Base-by-base conservation (phyloP, 2,113 vertebrate species). In the Gallinago media region DNA sequence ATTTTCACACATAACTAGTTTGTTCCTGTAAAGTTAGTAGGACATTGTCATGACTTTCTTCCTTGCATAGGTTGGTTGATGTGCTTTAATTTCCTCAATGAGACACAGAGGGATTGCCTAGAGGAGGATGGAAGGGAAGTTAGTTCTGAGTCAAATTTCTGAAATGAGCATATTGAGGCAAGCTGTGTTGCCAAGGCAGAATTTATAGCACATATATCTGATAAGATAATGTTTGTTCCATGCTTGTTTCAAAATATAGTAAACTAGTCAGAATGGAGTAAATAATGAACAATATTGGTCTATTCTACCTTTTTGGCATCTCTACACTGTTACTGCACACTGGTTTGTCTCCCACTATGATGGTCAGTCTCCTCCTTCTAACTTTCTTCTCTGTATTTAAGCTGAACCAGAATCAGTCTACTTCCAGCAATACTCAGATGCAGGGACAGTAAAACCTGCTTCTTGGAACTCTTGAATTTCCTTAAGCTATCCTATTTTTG, bases 321-420 rank as follows among this genome's bases (percentile, higher is more conserved):
- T 0, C 3, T 47, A 4, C 6, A 2, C 15, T 36, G 5, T 58
- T 46, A n/a, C 5, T 78, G 46, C 12, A 32, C 4, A 19, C 5
- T 42, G 12, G 2, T 63, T 78, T 82, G 23, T 72, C 38, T 75
- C 25, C 14, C 15, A 19, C 13, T 52, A 23, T 9, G 36, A 52
- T 25, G 92, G 11, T 17, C 13, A 11, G 3, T 58, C 19, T 66
- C 25, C 19, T 83, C 54, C 54, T 73, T 31, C 44, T 52, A 16
- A 4, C 23, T 44, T 0, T 38, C 27, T 47, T 56, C 21, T 66
- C 50, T 50, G 17, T 63, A 2, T 29, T 72, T 58, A 82, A 44
- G 6, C 3, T 86, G 18, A 50, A 16, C 8, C 26, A 79, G 34
- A 15, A 38, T 27, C 34, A 32, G 10, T 12, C 25, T 67, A 4